Conservation (phyloP, 2,113 vertebrate species). For the Corvus hawaiiensis region DNA sequence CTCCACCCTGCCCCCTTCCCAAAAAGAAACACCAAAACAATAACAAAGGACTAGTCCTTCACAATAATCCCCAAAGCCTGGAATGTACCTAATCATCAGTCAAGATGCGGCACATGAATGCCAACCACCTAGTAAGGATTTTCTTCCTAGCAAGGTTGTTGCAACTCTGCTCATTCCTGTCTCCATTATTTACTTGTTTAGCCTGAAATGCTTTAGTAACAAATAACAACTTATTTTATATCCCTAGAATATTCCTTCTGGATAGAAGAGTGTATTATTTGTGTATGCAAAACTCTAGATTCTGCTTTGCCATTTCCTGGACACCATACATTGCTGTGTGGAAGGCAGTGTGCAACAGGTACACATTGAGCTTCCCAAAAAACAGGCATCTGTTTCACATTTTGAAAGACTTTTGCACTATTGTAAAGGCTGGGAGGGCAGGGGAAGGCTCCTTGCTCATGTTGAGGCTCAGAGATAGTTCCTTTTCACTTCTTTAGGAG, state of each 20-base stretch:
- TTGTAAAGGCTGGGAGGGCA: background rate
- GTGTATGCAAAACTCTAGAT: background rate
- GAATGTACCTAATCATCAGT: background rate
- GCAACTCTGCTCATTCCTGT: background rate
- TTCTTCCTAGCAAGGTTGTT: background rate
- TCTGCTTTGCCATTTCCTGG: background rate
- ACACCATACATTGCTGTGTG: background rate
- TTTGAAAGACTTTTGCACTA: background rate
- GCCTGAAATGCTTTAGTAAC: background rate
- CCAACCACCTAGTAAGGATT: background rate
- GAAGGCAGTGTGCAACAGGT: background rate
- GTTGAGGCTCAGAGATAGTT: background rate
- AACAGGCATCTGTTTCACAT: background rate
- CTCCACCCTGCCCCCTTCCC: no score
- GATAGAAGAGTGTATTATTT: background rate
- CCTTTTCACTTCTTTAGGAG: background rate
- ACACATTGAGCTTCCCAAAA: background rate
- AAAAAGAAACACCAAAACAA: background rate
- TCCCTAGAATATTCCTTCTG: background rate
- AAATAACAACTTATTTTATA: background rate
- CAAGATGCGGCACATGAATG: background rate
- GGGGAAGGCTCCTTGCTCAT: background rate
- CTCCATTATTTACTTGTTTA: background rate
- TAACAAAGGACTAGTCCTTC: background rate
- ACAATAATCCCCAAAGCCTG: background rate